These are phyloP conservation scores for Yponomeuta sedellus DNA, from an alignment of 2,888 invertebrate species.

Conservation along the genomic window DNA sequence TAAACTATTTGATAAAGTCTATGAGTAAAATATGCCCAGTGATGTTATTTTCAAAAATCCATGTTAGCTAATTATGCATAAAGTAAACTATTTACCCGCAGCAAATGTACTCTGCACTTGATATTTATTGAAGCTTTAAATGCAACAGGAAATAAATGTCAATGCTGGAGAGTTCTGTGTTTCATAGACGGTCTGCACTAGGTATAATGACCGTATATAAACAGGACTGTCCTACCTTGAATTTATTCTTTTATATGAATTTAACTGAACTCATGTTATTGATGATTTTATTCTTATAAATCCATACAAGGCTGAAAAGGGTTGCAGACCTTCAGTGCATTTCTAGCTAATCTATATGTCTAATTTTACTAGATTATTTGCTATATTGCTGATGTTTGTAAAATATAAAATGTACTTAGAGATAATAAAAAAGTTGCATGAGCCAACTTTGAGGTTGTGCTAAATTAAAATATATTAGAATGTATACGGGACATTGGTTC, in stretches of 20 bases:
- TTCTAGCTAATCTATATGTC: constrained; percentile 15
- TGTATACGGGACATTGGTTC: constrained; percentile 10
- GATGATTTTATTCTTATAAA: constrained; percentile 7
- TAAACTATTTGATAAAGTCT: background rate
- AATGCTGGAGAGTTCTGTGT: no score
- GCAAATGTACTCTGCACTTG: background rate
- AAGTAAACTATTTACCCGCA: background rate
- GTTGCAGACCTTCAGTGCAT: constrained; percentile 13
- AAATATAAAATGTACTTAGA: constrained; percentile 49
- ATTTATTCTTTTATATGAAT: background rate
- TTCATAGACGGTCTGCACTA: no score
- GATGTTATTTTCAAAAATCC: constrained; percentile 1
- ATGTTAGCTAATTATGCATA: background rate
- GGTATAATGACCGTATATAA: no score
- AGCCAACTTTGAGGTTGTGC: constrained; percentile 65
- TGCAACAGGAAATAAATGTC: background rate
- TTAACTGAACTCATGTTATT: background rate
- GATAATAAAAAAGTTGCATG: constrained; percentile 47
- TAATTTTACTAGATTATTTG: constrained; percentile 16
- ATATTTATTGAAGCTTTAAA: constrained; percentile 4
- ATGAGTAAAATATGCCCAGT: background rate
- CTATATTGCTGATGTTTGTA: constrained; percentile 40
- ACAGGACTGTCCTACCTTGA: no score
- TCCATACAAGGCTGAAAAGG: constrained; percentile 8
- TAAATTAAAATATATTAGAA: constrained; percentile 33